A percentile compares a stretch with the other conserved stretches of the same genome.
These are phyloP conservation scores for Cynopterus sphinx DNA, from an alignment of 2,797 vertebrate genomes.

Conservation along the genomic window DNA sequence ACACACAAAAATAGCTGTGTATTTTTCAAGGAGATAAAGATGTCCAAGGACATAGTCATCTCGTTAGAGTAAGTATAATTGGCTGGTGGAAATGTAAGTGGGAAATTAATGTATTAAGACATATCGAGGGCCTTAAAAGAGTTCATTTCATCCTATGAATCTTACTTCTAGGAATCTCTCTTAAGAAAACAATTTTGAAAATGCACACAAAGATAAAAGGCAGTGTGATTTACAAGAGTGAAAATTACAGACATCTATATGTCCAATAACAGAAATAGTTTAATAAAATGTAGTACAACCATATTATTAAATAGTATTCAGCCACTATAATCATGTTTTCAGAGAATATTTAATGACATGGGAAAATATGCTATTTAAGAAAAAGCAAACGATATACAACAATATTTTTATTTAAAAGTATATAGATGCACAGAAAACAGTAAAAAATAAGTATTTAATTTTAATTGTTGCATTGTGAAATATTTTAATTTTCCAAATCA, in stretches of 20 bases:
- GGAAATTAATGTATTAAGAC: neutral
- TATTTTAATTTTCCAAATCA: constrained; percentile 39
- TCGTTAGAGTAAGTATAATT: neutral
- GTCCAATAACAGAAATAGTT: neutral
- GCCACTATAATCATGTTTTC: neutral
- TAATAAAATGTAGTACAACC: neutral
- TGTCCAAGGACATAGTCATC: neutral
- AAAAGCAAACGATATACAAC: neutral
- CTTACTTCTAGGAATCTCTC: neutral
- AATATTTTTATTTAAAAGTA: neutral
- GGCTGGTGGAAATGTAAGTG: neutral
- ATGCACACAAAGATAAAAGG: neutral
- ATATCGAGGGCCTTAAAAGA: neutral
- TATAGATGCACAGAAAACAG: neutral
- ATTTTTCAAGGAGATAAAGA: neutral
- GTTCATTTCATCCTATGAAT: neutral
- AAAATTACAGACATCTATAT: neutral
- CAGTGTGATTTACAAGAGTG: neutral
- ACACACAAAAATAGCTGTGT: neutral
- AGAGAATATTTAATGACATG: constrained; percentile 32
- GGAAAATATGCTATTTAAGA: neutral
- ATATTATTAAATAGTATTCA: neutral
- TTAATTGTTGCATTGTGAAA: neutral
- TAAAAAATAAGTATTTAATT: neutral
- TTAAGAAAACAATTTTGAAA: neutral